These are phyloP conservation scores for Magallana angulata DNA, from an alignment of 1,140 invertebrate genomes.

Conservation along the genomic window DNA sequence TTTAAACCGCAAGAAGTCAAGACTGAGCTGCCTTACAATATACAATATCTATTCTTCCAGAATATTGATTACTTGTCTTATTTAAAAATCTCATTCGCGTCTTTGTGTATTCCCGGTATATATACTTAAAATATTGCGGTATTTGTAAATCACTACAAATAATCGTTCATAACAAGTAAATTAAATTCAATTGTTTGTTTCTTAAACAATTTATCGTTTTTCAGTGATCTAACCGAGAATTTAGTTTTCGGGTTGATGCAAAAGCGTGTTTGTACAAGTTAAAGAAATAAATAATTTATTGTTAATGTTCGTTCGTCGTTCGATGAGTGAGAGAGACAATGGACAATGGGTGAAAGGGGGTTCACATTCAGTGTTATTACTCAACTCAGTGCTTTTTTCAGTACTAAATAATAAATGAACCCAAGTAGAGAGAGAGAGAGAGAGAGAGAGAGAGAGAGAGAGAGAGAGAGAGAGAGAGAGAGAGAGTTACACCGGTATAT, in stretches of 20 bases:
- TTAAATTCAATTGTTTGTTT: not conserved
- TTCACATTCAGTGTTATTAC: too few species aligned
- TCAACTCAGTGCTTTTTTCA: too few species aligned
- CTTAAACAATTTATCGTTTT: not conserved
- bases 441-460: too few species aligned
- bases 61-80: not conserved
- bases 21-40: not conserved
- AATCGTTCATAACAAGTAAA: not conserved
- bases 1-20: not conserved
- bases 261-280: not conserved
- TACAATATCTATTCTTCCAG: not conserved
- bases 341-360: too few species aligned
- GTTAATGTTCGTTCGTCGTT: not conserved
- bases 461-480: too few species aligned
- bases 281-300: not conserved
- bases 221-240: too few species aligned
- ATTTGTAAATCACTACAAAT: not conserved
- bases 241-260: too few species aligned
- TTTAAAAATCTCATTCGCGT: not conserved
- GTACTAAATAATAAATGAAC: too few species aligned
- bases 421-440: too few species aligned
- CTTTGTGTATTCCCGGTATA: not conserved
- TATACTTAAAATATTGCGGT: not conserved
- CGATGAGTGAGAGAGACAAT: too few species aligned
- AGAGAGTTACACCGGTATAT: too few species aligned